Evolutionary conservation across 2,888 invertebrate species (phyloP).

Genomic region (Cephalotes varians): DNA sequence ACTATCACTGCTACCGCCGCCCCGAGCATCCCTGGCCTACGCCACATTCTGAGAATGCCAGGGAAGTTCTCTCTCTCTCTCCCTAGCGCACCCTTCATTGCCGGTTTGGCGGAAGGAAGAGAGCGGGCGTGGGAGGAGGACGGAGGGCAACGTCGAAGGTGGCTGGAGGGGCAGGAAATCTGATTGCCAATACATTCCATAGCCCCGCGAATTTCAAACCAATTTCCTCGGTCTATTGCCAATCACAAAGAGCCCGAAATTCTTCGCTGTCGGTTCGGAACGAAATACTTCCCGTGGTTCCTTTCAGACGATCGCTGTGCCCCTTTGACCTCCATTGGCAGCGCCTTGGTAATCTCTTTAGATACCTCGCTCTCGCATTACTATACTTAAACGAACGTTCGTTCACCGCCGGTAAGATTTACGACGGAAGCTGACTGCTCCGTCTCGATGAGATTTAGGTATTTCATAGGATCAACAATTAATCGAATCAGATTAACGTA

Average conservation of each 20-base stretch:
- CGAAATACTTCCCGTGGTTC: slow-evolving; percentile 77
- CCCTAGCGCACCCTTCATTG: slow-evolving; percentile 61
- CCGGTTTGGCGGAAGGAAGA: slow-evolving; percentile 55
- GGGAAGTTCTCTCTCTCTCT: slow-evolving; percentile 46
- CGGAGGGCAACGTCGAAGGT: slow-evolving; percentile 57
- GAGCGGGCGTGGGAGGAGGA: slow-evolving; percentile 44
- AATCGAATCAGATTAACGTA: background rate
- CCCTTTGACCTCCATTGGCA: slow-evolving; percentile 62
- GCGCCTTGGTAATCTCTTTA: slow-evolving; percentile 66
- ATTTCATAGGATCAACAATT: slow-evolving; percentile 6
- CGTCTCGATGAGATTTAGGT: slow-evolving; percentile 28
- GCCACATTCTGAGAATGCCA: slow-evolving; percentile 77
- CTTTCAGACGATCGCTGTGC: slow-evolving; percentile 65
- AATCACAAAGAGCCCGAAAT: slow-evolving; percentile 81
- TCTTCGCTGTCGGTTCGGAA: slow-evolving; percentile 77
- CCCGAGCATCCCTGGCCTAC: slow-evolving; percentile 49
- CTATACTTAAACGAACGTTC: slow-evolving; percentile 62
- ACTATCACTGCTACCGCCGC: background rate
- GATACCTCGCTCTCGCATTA: slow-evolving; percentile 52
- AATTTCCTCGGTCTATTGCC: slow-evolving; percentile 83
- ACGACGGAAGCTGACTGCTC: slow-evolving; percentile 55
- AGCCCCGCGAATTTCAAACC: slow-evolving; percentile 81
- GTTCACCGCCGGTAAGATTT: slow-evolving; percentile 53
- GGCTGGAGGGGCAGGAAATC: slow-evolving; percentile 77
- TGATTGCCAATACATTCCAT: slow-evolving; percentile 84